Evolutionary conservation across 2,113 vertebrate species (phyloP).

Genomic region (Pelvicachromis taeniatus): DNA sequence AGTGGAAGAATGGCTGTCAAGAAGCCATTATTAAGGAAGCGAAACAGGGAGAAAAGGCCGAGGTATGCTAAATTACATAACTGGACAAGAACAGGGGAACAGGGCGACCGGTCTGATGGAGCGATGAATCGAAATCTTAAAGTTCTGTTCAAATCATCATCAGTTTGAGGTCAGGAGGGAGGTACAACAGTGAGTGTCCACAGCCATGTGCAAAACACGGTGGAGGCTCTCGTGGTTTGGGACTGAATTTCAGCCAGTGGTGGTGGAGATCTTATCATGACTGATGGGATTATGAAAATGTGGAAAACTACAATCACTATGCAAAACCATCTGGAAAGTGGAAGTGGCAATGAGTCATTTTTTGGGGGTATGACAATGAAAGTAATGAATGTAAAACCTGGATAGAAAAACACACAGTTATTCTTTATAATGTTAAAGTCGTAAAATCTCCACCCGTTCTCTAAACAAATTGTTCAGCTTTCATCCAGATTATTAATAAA

Average conservation of each 20-base stretch:
- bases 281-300: background rate
- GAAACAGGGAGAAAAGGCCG: background rate
- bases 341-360: too few relatives aligned
- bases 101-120: background rate
- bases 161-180: background rate
- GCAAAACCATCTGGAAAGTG: background rate
- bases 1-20: background rate
- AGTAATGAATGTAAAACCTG: too few relatives aligned
- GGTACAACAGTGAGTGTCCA: accelerated
- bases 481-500: background rate
- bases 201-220: background rate
- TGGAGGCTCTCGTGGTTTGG: background rate
- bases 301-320: background rate
- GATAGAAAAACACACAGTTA: background rate
- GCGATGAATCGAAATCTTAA: background rate
- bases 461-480: background rate
- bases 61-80: accelerated
- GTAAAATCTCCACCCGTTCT: background rate
- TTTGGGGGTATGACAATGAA: too few relatives aligned
- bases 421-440: background rate
- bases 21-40: background rate
- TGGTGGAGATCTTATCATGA: background rate
- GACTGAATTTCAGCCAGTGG: accelerated
- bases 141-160: background rate
- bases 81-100: background rate